phyloP scores from a whole-genome alignment of 1,140 invertebrate species.

The Temnothorax longispinosus region DNA sequence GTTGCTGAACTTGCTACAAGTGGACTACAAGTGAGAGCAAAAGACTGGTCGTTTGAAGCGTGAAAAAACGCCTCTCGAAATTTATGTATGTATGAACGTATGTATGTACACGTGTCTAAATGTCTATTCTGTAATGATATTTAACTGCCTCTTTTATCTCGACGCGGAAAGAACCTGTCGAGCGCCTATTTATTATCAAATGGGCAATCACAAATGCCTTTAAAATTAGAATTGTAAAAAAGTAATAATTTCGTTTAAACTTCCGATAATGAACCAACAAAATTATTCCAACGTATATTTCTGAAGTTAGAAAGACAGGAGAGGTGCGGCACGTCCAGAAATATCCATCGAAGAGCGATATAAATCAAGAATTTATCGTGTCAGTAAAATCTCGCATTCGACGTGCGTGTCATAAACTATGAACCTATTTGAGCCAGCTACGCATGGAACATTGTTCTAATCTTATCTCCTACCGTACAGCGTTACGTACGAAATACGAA shows the following conservation, averaged over 20 bases:
- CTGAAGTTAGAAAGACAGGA: neutral
- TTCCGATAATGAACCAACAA: neutral
- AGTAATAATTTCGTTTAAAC: neutral
- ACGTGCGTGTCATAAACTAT: neutral
- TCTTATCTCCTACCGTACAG: conserved; percentile 21
- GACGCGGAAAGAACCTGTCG: neutral
- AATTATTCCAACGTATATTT: neutral
- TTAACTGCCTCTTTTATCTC: conserved; percentile 1
- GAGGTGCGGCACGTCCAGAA: neutral
- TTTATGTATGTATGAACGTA: neutral
- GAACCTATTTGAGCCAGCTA: neutral
- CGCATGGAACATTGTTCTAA: conserved; percentile 7
- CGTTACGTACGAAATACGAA: neutral
- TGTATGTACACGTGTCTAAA: neutral
- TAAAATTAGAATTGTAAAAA: neutral
- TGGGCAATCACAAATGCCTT: neutral
- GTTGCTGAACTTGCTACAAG: conserved; percentile 35
- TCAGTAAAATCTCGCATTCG: neutral
- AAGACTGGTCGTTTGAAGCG: neutral
- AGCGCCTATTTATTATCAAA: neutral
- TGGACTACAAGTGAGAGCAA: neutral
- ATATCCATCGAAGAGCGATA: neutral
- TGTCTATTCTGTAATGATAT: neutral
- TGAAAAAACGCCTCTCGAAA: neutral
- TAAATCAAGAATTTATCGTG: neutral